Evolutionary conservation across 2,113 vertebrate species (phyloP), one percentile per base, ranked within the genome.

Genomic region (Oncorhynchus mykiss): DNA sequence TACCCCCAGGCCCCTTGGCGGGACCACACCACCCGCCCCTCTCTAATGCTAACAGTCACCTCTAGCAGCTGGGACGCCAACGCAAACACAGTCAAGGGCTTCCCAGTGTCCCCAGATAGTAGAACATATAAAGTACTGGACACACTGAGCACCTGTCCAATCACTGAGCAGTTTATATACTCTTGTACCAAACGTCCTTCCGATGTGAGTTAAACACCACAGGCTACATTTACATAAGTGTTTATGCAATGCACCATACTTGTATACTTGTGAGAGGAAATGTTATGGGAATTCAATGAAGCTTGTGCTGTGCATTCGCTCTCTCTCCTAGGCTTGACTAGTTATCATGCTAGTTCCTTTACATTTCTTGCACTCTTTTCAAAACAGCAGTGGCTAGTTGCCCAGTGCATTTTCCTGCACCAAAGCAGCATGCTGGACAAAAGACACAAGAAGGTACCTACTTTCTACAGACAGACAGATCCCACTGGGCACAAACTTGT

Each of bases 81-180:
- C 71, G 51, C 79, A 51, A 71, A 71, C 68, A 71, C 3, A 45
- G 18, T 7, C n/a, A 57, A 62, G 59, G 18, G 31, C 31, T 68
- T 68, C 31, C 18, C 67, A 39, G 67, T 16, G 31, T 27, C 14
- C 27, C 9, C 60, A 64, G 27, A 65, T 12, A 27, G 20, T 45
- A 64, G 39, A 71, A 24, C 39, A 18, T 68, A 31, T 68, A 68
- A 27, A 67, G 25, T n/a, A 67, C 13, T 67, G 9, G 14, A 67
- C 48, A 29, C 24, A 75, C 39, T 76, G 59, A 83, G 74, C 86
- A 86, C 78, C 85, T 84, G 86, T 81, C 73, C 79, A 87, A 85
- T 88, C 87, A 81, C 16, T 1, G 5, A 77, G 78, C 62, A 68
- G 82, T 88, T 89, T 88, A 82, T 78, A 65, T 27, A 20, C 71